Conservation (phyloP, 2,113 vertebrate genomes). For the Salvelinus sp. region DNA sequence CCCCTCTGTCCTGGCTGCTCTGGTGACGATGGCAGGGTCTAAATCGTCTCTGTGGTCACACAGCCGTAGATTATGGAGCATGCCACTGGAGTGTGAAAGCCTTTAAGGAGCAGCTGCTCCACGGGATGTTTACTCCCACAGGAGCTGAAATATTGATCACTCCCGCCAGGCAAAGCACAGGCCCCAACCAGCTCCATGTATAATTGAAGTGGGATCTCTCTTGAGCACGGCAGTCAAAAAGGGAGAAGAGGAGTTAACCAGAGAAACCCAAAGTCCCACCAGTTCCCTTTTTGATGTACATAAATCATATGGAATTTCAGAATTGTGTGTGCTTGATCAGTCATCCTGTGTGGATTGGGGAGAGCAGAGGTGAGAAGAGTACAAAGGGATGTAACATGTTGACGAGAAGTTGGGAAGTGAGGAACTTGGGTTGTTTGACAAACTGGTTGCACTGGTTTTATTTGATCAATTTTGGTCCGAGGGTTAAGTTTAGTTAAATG, state of each 20-base stretch:
- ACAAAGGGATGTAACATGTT: background rate
- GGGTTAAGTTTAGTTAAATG: background rate
- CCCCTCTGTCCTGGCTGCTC: conserved; percentile 18
- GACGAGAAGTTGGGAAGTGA: background rate
- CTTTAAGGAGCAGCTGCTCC: conserved; percentile 67
- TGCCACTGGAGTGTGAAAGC: conserved; percentile 62
- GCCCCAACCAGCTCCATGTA: conserved; percentile 51
- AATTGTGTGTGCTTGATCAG: background rate
- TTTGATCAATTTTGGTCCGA: background rate
- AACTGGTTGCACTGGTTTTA: background rate
- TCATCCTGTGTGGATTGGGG: background rate
- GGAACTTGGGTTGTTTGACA: background rate
- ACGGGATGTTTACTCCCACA: conserved; percentile 63
- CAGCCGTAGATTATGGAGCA: conserved; percentile 43
- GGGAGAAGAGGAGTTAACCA: conserved; percentile 49
- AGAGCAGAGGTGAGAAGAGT: background rate
- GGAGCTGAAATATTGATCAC: conserved; percentile 63
- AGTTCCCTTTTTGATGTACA: background rate
- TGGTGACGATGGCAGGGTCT: conserved; percentile 1
- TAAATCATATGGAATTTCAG: conserved; percentile 38
- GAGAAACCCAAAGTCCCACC: background rate
- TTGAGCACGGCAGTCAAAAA: conserved; percentile 42
- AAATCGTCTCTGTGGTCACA: conserved; percentile 32
- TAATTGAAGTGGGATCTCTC: conserved; percentile 67
- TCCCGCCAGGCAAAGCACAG: conserved; percentile 7